Evolutionary conservation across 2,797 vertebrate species (phyloP), one percentile per base, ranked within the genome.

Genomic region (Moxostoma hubbsi): DNA sequence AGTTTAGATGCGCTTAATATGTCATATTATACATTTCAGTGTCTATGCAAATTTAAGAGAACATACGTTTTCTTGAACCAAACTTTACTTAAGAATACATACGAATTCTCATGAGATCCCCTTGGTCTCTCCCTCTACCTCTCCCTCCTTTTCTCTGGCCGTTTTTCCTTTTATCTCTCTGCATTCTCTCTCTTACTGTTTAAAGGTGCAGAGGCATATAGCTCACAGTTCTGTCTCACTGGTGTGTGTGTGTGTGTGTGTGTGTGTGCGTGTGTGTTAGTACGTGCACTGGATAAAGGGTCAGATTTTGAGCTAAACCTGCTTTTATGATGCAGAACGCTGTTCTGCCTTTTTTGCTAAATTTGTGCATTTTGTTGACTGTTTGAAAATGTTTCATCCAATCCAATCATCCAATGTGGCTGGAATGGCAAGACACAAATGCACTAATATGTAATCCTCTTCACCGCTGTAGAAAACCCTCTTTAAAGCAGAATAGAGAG

Each of bases 401-500:
- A 90, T 88, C 86, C 75, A 70, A 62, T 78, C 76, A 70, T 72
- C 50, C 76, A 79, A 64, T 79, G 59, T 59, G 58, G 51, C 51
- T 49, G 12, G 50, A 79, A 79, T 71, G 76, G 67, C 51, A 79
- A 79, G 68, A 65, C 63, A 80, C 59, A 62, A 3, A 36, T 36
- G 3, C 36, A 36, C 36, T 36, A 63, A 75, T 1, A 45, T 67
- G 81, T 81, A 85, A 79, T 78, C 81, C 83, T 76, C 53, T 75
- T 46, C 13, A 65, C 67, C 58, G 69, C 71, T 89, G 88, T 80
- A 79, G 62, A 80, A 71, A 92, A 92, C 90, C 89, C 91, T 87
- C 90, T 90, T 91, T 90, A 89, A 86, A 88, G 88, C 84, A 87
- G 84, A 87, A 88, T 82, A 80, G 84, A 85, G 81, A 73, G 73